Evolutionary conservation across 2,888 invertebrate genomes (phyloP), one percentile per base, ranked within the genome.

Genomic region (Syrphus vitripennis): DNA sequence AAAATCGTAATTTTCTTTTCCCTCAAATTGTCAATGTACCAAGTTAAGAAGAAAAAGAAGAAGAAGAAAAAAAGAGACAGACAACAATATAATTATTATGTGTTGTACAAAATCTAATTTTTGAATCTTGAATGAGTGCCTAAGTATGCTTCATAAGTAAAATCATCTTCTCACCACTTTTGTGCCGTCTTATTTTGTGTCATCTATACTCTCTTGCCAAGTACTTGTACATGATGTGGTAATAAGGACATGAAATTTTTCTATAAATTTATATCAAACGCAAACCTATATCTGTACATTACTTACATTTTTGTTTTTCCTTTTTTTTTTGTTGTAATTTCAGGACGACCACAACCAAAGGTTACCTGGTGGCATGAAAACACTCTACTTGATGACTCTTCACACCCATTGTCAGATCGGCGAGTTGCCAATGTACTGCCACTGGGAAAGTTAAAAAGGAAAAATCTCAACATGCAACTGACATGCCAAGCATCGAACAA

Each of bases 401-500:
- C 93, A 86, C 94, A 94, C 81, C 93, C 94, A 31, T 92, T 95
- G 74, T 94, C 95, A 5, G 94, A 95, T 89, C 93, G 94, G 59
- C 94, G 95, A 84, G 94, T 95, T 86, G 94, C 94, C 89, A 95
- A 95, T 90, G 94, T 95, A 87, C 92, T 96, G 48, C 93, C 93
- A 76, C 93, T 95, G 90, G 94, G 94, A 31, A 94, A 94, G 57
- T 93, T 96, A 72, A 93, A 94, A 88, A 93, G 95, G 42, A 94
- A 94, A 88, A 95, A 96, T 92, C 94, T 96, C 78, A 94, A 95
- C 90, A 92, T 92, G 92, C 92, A 87, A 93, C 95, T 89, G 93
- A 95, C 92, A 94, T 96, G 96, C 90, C 94, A 94, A 89, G 95
- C 96, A 53, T 93, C 94, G 88, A 96, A 96, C 92, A 96, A 95